phyloP scores from a whole-genome alignment of 2,113 vertebrate species.

The Desmodus rotundus region DNA sequence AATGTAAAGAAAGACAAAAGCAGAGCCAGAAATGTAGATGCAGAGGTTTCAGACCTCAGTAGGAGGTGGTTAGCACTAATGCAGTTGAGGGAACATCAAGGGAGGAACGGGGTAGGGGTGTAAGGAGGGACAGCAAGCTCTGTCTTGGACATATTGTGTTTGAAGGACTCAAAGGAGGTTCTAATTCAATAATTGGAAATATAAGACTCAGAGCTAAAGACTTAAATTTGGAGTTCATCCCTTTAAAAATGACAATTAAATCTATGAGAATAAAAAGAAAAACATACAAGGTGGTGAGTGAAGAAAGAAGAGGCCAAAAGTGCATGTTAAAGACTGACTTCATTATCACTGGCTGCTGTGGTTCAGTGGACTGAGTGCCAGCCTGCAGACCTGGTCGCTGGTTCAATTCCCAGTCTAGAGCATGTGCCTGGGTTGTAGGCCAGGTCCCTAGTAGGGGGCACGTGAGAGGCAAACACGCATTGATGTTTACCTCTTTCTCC shows the following conservation, averaged over 20 bases:
- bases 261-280: background rate
- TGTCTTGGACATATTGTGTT: background rate
- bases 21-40: background rate
- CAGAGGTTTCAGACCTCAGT: background rate
- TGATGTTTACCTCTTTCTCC: no score
- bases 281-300: background rate
- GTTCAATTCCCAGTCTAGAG: no score
- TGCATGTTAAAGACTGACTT: background rate
- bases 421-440: no score
- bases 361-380: no score
- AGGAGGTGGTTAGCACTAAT: background rate
- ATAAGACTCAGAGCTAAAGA: background rate
- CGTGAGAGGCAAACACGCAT: no score
- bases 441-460: no score
- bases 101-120: accelerated
- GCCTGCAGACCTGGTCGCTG: no score
- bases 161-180: background rate
- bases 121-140: background rate
- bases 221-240: background rate
- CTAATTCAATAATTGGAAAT: background rate
- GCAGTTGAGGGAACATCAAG: background rate
- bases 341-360: background rate
- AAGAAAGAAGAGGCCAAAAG: background rate
- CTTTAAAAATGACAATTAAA: background rate
- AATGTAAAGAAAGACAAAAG: background rate